Percentiles rank a stretch among this genome's conserved stretches.
Conservation (phyloP, 2,888 invertebrate genomes). For the Sesia apiformis region DNA sequence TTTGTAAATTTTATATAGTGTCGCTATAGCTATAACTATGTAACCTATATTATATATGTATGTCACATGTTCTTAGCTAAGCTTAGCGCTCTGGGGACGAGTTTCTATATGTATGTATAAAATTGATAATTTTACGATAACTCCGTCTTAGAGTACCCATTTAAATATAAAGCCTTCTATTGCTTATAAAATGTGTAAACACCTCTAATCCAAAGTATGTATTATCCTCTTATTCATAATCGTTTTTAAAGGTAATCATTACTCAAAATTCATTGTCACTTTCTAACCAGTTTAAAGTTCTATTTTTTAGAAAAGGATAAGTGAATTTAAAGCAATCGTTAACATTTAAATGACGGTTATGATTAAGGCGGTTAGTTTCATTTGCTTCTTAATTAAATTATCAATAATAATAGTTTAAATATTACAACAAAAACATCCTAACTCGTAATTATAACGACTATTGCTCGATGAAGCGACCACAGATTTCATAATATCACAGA, state of each 20-base stretch:
- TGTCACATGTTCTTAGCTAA: slow-evolving; percentile 63
- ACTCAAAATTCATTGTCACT: no score
- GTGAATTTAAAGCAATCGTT: no score
- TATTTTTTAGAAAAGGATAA: no score
- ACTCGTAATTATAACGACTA: no score
- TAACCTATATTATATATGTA: slow-evolving; percentile 49
- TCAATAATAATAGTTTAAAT: no score
- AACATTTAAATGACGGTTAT: no score
- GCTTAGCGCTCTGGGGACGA: slow-evolving; percentile 70
- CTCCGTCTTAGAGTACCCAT: neutral
- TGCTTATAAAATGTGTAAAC: neutral
- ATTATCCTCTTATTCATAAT: neutral
- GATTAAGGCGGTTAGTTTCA: no score
- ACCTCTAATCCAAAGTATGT: neutral
- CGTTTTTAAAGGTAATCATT: neutral
- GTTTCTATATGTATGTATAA: slow-evolving; percentile 39
- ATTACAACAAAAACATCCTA: no score
- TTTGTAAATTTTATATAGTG: slow-evolving; percentile 73
- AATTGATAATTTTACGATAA: neutral
- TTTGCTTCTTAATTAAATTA: no score
- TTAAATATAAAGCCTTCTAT: neutral
- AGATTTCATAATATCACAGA: no score
- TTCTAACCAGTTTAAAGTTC: no score
- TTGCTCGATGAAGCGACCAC: no score
- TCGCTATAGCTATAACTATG: slow-evolving; percentile 66